Percentiles rank a stretch among this genome's conserved stretches.
Evolutionary conservation across 2,888 invertebrate species (phyloP).

Genomic region (Thereva unica): DNA sequence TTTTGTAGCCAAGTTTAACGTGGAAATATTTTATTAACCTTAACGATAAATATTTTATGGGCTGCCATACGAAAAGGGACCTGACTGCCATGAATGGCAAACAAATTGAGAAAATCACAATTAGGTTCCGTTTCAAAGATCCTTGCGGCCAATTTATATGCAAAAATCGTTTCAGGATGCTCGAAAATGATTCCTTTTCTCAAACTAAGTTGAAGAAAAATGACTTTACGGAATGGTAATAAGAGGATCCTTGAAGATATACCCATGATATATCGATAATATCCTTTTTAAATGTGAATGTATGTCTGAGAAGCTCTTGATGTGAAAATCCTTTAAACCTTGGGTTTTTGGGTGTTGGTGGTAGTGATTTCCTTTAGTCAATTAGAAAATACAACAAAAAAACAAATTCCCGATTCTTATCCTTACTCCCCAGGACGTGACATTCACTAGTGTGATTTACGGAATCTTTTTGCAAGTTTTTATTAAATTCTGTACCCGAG

Average conservation of each 20-base stretch:
- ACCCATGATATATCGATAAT: constrained; percentile 30
- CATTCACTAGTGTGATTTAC: constrained; percentile 5
- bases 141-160: constrained; percentile 24
- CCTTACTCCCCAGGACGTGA: neutral
- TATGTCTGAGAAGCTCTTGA: constrained; percentile 21
- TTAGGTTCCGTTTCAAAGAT: constrained; percentile 45
- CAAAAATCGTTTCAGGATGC: constrained; percentile 31
- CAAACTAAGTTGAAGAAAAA: constrained; percentile 14
- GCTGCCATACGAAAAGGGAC: neutral
- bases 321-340: neutral
- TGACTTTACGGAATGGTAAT: constrained; percentile 26
- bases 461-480: constrained; percentile 2
- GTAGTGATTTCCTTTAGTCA: neutral
- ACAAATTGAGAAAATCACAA: constrained; percentile 47
- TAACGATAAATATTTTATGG: constrained; percentile 34
- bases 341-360: neutral
- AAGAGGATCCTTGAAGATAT: constrained; percentile 10
- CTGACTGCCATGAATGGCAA: constrained; percentile 43
- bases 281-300: constrained; percentile 30
- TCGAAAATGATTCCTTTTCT: constrained; percentile 21
- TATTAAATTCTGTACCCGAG: constrained; percentile 4
- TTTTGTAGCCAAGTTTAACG: neutral
- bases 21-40: constrained; percentile 34
- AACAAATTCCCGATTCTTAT: neutral
- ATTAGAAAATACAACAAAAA: constrained; percentile 6